phyloP scores from a whole-genome alignment of 1,140 invertebrate species.

The Trichonephila inaurata region DNA sequence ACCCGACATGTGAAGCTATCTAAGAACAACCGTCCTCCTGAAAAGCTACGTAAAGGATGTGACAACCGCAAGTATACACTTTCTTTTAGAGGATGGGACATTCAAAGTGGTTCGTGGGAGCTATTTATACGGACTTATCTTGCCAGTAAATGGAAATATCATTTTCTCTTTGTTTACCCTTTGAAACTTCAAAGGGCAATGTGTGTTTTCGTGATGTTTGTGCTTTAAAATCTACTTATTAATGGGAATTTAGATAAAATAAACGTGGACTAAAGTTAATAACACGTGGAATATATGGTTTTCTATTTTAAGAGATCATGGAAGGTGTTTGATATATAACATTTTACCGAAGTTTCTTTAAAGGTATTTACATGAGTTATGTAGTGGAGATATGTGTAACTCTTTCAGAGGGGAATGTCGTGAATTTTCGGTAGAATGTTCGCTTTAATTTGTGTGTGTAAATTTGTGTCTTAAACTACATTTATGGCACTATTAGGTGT shows the following conservation, averaged over 20 bases:
- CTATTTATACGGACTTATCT: neutral
- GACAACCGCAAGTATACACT: neutral
- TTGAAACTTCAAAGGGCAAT: neutral
- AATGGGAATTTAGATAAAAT: constrained; percentile 11
- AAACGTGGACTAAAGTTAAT: neutral
- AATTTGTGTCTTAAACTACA: neutral
- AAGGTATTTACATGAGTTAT: neutral
- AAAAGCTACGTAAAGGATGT: neutral
- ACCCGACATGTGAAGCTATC: constrained; percentile 2
- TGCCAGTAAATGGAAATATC: neutral
- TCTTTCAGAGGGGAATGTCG: neutral
- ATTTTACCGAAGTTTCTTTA: constrained; percentile 34
- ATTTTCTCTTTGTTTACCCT: constrained; percentile 5
- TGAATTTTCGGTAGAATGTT: neutral
- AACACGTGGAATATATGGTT: neutral
- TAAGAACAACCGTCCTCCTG: constrained; percentile 34
- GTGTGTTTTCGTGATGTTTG: constrained; percentile 16
- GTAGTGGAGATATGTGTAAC: neutral
- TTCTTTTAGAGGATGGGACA: constrained; percentile 1
- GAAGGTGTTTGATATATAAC: constrained; percentile 29
- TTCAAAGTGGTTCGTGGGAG: neutral
- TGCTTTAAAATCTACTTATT: constrained; percentile 41
- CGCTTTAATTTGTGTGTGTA: neutral
- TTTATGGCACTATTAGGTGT: too few species aligned
- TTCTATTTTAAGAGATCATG: constrained; percentile 39